Evolutionary conservation across 2,888 invertebrate species (phyloP).

Genomic region (Eubasilissa splendida): DNA sequence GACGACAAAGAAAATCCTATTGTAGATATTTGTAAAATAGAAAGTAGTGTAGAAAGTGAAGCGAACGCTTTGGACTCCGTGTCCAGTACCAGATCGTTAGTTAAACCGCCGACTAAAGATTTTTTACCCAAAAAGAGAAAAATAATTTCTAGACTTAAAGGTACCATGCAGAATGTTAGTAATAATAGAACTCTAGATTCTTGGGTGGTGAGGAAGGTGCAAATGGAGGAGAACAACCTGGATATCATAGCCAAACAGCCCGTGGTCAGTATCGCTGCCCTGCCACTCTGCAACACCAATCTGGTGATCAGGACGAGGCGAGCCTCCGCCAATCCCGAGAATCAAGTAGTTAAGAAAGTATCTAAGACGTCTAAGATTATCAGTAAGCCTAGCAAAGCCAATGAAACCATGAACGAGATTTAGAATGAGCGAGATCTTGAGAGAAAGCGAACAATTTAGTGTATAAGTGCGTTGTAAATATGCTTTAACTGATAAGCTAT

Average conservation of each 20-base stretch:
- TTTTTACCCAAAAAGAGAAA: slow-evolving; percentile 52
- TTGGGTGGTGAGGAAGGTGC: slow-evolving; percentile 46
- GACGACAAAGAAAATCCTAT: slow-evolving; percentile 56
- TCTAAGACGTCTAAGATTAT: slow-evolving; percentile 48
- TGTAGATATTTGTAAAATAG: slow-evolving; percentile 44
- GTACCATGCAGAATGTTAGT: slow-evolving; percentile 43
- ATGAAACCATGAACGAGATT: slow-evolving; percentile 56
- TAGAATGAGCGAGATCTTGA: slow-evolving; percentile 44
- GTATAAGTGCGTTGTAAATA: slow-evolving; percentile 55
- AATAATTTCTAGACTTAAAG: slow-evolving; percentile 44
- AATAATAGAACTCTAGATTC: slow-evolving; percentile 55
- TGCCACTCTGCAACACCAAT: slow-evolving; percentile 61
- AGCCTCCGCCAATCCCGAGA: slow-evolving; percentile 59
- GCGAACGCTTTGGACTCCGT: slow-evolving; percentile 1
- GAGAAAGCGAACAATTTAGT: slow-evolving; percentile 51
- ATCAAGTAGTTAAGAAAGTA: slow-evolving; percentile 48
- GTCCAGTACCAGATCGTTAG: not conserved
- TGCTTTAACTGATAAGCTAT: slow-evolving; percentile 51
- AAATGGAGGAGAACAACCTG: slow-evolving; percentile 6
- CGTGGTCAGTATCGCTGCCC: slow-evolving; percentile 52
- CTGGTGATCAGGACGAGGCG: slow-evolving; percentile 61
- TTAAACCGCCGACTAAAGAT: slow-evolving; percentile 29
- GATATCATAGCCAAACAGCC: slow-evolving; percentile 52
- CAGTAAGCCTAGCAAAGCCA: slow-evolving; percentile 51
- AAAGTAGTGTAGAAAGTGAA: slow-evolving; percentile 30